phyloP scores from a whole-genome alignment of 1,140 invertebrate genomes.

The Drosophila malerkotliana region DNA sequence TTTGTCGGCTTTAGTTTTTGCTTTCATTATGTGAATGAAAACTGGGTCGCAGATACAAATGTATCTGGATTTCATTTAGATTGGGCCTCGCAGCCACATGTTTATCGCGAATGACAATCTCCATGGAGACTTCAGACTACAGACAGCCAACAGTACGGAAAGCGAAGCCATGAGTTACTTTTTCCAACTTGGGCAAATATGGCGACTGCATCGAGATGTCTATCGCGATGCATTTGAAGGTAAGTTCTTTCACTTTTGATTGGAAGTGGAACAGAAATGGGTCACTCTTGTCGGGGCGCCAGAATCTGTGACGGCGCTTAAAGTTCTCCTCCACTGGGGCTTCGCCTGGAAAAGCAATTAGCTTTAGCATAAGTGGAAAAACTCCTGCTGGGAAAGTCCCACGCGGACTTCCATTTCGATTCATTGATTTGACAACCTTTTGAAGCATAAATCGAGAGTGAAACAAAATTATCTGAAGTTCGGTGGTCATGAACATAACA shows the following conservation, averaged over 20 bases:
- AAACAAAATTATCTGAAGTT: constrained; percentile 1
- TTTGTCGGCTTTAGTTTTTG: constrained; percentile 55
- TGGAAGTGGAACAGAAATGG: constrained; percentile 50
- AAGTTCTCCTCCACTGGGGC: constrained; percentile 27
- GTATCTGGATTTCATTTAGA: constrained; percentile 78
- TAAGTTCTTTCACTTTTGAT: constrained; percentile 77
- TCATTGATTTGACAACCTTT: constrained; percentile 30
- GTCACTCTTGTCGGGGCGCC: constrained; percentile 47
- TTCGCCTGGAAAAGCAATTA: constrained; percentile 48
- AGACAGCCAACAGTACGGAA: constrained; percentile 12
- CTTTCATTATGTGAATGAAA: constrained; percentile 65
- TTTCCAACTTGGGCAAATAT: constrained; percentile 61
- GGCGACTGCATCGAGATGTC: constrained; percentile 55
- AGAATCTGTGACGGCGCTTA: constrained; percentile 34
- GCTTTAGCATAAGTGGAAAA: constrained; percentile 31
- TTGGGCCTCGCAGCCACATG: constrained; percentile 47
- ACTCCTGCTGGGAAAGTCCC: constrained; percentile 36
- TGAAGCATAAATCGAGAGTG: constrained; percentile 27
- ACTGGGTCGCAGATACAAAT: constrained; percentile 75
- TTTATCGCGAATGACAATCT: constrained; percentile 77
- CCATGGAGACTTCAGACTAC: constrained; percentile 4
- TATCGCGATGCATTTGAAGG: constrained; percentile 70
- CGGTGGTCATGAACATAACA: neutral
- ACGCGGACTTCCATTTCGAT: constrained; percentile 33
- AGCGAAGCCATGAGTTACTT: constrained; percentile 58